phyloP scores from a whole-genome alignment of 2,888 invertebrate species.

The Drosophila fungiperda region DNA sequence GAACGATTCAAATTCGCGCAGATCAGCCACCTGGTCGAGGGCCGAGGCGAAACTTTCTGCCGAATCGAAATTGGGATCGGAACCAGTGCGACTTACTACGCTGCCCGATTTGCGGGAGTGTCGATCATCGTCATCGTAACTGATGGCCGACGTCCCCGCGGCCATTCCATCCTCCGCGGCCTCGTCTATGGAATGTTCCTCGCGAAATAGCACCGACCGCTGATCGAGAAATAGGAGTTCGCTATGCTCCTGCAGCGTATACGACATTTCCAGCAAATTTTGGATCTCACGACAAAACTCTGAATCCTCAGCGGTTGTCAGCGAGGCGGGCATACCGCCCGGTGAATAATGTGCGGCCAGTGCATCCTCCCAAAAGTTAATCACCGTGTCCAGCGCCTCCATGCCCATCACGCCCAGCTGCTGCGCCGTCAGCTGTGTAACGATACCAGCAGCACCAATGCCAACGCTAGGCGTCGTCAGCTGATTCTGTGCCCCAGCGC shows the following conservation, averaged over 20 bases:
- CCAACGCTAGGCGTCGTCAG: slow-evolving; percentile 1
- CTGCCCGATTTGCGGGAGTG: slow-evolving; percentile 77
- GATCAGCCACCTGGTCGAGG: slow-evolving; percentile 95
- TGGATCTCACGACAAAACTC: slow-evolving; percentile 94
- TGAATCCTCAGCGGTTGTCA: slow-evolving; percentile 93
- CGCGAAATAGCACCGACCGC: slow-evolving; percentile 93
- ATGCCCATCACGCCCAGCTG: slow-evolving; percentile 96
- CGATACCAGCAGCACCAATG: slow-evolving; percentile 16
- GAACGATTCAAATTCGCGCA: slow-evolving; percentile 95
- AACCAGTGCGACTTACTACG: slow-evolving; percentile 82
- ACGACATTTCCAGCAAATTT: slow-evolving; percentile 92
- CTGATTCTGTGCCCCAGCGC: slow-evolving; percentile 85
- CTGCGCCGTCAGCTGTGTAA: slow-evolving; percentile 91
- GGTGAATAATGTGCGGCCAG: slow-evolving; percentile 90
- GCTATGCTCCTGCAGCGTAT: slow-evolving; percentile 93
- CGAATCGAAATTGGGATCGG: slow-evolving; percentile 90
- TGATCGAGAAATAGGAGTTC: slow-evolving; percentile 95
- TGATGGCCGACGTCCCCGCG: slow-evolving; percentile 20
- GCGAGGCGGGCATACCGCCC: slow-evolving; percentile 86
- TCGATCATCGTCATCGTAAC: slow-evolving; percentile 69
- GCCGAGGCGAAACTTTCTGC: slow-evolving; percentile 98
- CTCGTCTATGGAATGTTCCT: slow-evolving; percentile 88
- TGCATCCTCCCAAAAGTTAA: slow-evolving; percentile 98
- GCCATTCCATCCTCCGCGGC: slow-evolving; percentile 75
- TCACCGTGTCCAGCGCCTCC: slow-evolving; percentile 96